Evolutionary conservation across 2,113 vertebrate species (phyloP).

Genomic region (Rhinolophus sinicus): DNA sequence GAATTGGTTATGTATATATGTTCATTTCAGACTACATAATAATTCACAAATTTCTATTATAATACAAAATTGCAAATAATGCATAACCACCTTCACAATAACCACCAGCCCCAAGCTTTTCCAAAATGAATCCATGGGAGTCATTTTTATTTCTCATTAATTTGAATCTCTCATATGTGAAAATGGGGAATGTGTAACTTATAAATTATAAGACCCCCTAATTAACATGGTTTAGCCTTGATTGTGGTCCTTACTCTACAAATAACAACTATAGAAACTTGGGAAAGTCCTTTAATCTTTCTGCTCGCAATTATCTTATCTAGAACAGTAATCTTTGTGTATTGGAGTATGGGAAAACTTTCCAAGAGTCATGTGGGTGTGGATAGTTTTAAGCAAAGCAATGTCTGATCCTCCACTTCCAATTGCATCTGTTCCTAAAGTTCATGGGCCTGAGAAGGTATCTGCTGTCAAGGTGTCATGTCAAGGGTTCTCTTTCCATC

Average conservation of each 20-base stretch:
- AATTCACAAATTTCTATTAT: background rate
- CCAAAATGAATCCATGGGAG: background rate
- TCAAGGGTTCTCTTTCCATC: background rate
- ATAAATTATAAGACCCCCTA: background rate
- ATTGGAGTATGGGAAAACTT: background rate
- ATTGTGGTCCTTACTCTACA: background rate
- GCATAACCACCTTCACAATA: background rate
- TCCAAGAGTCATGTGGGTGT: background rate
- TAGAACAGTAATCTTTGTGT: background rate
- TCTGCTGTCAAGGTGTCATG: background rate
- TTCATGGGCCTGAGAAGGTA: background rate
- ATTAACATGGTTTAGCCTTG: background rate
- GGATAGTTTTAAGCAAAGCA: conserved; percentile 12
- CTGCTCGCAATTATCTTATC: background rate
- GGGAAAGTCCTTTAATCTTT: background rate
- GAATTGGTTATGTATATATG: background rate
- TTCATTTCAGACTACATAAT: background rate
- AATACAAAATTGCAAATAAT: background rate
- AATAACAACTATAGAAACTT: background rate
- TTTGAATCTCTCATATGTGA: background rate
- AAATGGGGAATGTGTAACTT: background rate
- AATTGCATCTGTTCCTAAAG: background rate
- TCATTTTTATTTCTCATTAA: conserved; percentile 12
- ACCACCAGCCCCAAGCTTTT: background rate
- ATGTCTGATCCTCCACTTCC: background rate